Conservation (phyloP, 2,113 vertebrate genomes). For the Sinocyclocheilus anophthalmus region DNA sequence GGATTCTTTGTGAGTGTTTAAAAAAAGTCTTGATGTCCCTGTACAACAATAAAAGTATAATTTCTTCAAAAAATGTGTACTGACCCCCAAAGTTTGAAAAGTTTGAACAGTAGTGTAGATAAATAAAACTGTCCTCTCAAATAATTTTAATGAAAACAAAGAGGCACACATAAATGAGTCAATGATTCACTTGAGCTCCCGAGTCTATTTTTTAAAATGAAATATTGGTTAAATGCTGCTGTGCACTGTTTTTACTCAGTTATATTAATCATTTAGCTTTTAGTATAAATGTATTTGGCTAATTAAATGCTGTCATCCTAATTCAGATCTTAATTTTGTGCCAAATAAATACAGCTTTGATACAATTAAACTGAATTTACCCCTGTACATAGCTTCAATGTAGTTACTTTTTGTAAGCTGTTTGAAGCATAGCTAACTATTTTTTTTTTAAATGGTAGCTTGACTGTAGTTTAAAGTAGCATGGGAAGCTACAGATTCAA, state of each 20-base stretch:
- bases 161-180: too few species aligned
- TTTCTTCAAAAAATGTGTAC: not conserved
- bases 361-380: too few species aligned
- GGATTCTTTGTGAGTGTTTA: too few species aligned
- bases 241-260: not conserved
- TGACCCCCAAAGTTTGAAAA: too few species aligned
- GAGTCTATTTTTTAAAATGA: not conserved
- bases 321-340: not conserved
- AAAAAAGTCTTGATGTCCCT: not conserved
- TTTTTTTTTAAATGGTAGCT: not conserved
- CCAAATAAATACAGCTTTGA: too few species aligned
- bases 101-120: too few species aligned
- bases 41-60: too few species aligned
- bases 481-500: not conserved
- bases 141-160: not conserved
- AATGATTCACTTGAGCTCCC: not conserved
- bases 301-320: not conserved
- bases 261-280: not conserved
- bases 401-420: not conserved
- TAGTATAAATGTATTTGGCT: not conserved
- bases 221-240: too few species aligned
- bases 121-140: too few species aligned
- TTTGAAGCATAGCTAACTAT: not conserved
- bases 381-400: too few species aligned
- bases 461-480: not conserved